These are phyloP conservation scores for Eledona agricola DNA, from an alignment of 2,888 invertebrate genomes.

Conservation along the genomic window DNA sequence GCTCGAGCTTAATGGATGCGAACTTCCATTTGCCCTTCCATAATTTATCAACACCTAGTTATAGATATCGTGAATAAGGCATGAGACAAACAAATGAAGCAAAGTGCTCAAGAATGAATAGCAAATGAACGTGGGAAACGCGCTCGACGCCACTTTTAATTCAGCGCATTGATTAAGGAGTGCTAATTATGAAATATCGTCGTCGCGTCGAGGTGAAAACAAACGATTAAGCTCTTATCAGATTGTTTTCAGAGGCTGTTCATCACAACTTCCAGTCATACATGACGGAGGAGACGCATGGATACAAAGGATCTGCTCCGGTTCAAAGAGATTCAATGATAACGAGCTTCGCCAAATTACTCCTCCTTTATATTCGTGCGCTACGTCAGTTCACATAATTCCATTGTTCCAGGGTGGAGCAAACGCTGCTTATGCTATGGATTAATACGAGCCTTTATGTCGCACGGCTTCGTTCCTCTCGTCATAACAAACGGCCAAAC, in stretches of 20 bases:
- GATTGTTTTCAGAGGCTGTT: slow-evolving; percentile 47
- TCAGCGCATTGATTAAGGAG: slow-evolving; percentile 46
- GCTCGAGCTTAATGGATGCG: slow-evolving; percentile 46
- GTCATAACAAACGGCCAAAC: slow-evolving; percentile 39
- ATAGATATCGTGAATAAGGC: slow-evolving; percentile 60
- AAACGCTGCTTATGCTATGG: slow-evolving; percentile 33
- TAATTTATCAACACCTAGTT: slow-evolving; percentile 60
- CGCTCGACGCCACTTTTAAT: slow-evolving; percentile 50
- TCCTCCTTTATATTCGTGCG: slow-evolving; percentile 56
- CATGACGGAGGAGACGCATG: slow-evolving; percentile 41
- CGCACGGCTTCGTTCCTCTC: slow-evolving; percentile 38
- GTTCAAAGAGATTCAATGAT: slow-evolving; percentile 58
- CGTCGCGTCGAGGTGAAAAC: slow-evolving; percentile 42
- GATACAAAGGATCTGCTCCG: slow-evolving; percentile 49
- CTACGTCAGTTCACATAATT: slow-evolving; percentile 54
- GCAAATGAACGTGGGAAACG: slow-evolving; percentile 58
- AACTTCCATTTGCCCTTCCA: slow-evolving; percentile 54
- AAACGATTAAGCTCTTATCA: slow-evolving; percentile 50
- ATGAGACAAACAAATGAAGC: slow-evolving; percentile 58
- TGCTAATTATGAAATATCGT: slow-evolving; percentile 49
- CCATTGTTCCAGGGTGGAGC: slow-evolving; percentile 51
- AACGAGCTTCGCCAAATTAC: slow-evolving; percentile 58
- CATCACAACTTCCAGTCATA: slow-evolving; percentile 48
- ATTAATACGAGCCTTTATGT: slow-evolving; percentile 40
- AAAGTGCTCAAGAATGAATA: slow-evolving; percentile 59